Evolutionary conservation across 2,888 invertebrate species (phyloP), one percentile per base, ranked within the genome.

Genomic region (Alsophila aescularia): DNA sequence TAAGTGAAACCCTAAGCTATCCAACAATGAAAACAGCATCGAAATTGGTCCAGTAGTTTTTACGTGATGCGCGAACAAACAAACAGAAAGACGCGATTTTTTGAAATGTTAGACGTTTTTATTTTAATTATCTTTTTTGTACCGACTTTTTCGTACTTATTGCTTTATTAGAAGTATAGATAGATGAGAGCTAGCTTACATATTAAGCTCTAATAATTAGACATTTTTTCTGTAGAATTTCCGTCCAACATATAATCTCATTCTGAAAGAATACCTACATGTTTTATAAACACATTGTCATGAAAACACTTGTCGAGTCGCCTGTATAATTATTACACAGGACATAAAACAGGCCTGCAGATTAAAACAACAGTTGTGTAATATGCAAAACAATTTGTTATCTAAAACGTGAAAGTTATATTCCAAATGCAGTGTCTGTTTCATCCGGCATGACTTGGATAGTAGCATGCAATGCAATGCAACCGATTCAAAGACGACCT

Each of bases 401-500:
- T 42, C 41, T 43, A 56, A 54, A 58, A 35, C 40, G 41, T 52
- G 58, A 58, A 61, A 61, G 58, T 55, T 31, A 21, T 34, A 39
- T 40, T 52, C 15, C 7, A 35, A 34, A 52, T 16, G 35, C 34
- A 52, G 14, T 42, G 34, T 44, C 15, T 51, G 52, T 41, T 36
- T 32, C 34, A 54, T 49, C 39, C 45, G 52, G 41, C 40, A 61
- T 55, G 32, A 37, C 44, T 52, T 5, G 24, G 24, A 24, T 35
- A 15, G 14, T 34, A 5, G 39, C 24, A 42, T 43, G 55, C 50
- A 52, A n/a, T 15, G 44, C 57, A 18, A 56, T 58, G 60, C 51
- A 60, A 53, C 35, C 45, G 58, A 60, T 55, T 56, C 45, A 40
- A 49, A 60, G 51, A 44, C 60, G 63, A 62, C 64, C 66, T 66